These are phyloP conservation scores for Melanotaenia parkinsoni DNA, from an alignment of 2,797 vertebrate species.

Conservation along the genomic window DNA sequence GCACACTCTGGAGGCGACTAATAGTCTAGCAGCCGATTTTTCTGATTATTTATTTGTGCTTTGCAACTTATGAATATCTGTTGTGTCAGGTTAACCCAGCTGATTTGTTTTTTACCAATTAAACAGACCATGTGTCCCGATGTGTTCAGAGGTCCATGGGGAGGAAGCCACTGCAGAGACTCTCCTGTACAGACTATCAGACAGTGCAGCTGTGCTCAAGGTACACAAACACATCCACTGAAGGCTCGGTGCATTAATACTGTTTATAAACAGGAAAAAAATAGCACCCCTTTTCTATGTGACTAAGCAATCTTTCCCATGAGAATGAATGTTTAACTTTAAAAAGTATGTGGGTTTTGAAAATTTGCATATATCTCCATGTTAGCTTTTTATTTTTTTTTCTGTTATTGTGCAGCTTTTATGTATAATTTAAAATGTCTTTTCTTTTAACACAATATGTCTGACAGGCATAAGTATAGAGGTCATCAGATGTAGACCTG, in stretches of 20 bases:
- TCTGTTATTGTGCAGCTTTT: background rate
- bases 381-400: background rate
- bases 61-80: background rate
- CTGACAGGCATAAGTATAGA: background rate
- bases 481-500: background rate
- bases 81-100: conserved; percentile 24
- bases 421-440: background rate
- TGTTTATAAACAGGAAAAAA: conserved; percentile 11
- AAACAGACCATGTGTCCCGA: conserved; percentile 96
- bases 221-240: conserved; percentile 71
- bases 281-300: background rate
- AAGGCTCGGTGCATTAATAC: conserved; percentile 2
- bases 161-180: conserved; percentile 93
- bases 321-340: background rate
- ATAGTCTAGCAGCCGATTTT: background rate
- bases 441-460: background rate
- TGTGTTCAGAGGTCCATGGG: conserved; percentile 93
- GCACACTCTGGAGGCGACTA: background rate
- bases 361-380: background rate
- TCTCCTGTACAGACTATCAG: conserved; percentile 93
- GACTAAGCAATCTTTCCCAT: conserved; percentile 7
- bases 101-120: conserved; percentile 46
- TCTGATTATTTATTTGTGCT: background rate
- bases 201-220: conserved; percentile 90
- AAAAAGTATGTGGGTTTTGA: background rate